These are phyloP conservation scores for Apis mellifera DNA, from an alignment of 1,140 invertebrate species.

Conservation along the genomic window DNA sequence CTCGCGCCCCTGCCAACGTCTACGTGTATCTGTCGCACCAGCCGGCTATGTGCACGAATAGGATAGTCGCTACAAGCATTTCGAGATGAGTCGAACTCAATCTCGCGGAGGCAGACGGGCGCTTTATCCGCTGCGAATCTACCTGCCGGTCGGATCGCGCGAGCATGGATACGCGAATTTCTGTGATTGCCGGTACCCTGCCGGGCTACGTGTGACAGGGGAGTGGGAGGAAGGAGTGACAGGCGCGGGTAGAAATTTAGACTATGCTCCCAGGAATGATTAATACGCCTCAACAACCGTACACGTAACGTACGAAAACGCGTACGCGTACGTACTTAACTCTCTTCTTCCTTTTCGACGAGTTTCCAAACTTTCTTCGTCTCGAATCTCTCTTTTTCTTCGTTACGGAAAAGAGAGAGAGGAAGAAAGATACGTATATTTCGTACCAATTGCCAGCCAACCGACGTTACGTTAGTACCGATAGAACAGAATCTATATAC, in stretches of 20 bases:
- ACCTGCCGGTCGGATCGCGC: slow-evolving; percentile 59
- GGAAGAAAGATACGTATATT: too few relatives aligned
- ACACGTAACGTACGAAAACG: background rate
- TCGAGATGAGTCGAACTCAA: slow-evolving; percentile 76
- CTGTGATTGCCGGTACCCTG: slow-evolving; percentile 64
- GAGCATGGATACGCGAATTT: slow-evolving; percentile 67
- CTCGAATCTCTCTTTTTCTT: too few relatives aligned
- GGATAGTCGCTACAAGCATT: slow-evolving; percentile 70
- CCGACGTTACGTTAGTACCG: slow-evolving; percentile 64
- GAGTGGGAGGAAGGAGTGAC: background rate
- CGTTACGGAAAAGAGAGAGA: too few relatives aligned
- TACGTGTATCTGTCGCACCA: slow-evolving; percentile 68
- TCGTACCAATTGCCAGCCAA: slow-evolving; percentile 56
- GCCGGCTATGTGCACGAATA: slow-evolving; percentile 70
- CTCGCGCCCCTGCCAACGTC: slow-evolving; percentile 31
- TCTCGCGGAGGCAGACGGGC: slow-evolving; percentile 62
- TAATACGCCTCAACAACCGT: slow-evolving; percentile 38
- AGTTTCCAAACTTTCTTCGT: too few relatives aligned
- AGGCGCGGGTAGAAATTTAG: slow-evolving; percentile 39
- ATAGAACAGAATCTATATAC: slow-evolving; percentile 74
- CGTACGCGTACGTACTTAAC: too few relatives aligned
- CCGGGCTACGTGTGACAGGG: background rate
- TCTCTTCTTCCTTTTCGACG: too few relatives aligned
- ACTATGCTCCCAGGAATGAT: slow-evolving; percentile 26
- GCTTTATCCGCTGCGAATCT: slow-evolving; percentile 63